Evolutionary conservation across 1,140 invertebrate species (phyloP), one percentile per base, ranked within the genome.

Genomic region (Drosophila ogumai): DNA sequence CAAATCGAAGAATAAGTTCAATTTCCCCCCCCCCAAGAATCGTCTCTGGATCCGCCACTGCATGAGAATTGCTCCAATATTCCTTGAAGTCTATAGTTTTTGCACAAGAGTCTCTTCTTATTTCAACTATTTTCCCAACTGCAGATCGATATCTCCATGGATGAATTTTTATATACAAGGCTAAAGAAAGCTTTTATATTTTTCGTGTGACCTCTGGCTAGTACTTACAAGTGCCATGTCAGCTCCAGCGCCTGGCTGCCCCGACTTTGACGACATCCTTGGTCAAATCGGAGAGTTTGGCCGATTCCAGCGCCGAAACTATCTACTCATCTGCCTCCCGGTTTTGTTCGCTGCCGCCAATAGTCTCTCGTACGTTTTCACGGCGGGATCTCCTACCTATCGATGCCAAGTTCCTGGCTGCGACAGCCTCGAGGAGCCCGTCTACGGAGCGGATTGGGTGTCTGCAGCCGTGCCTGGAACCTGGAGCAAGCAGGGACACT

Each of bases 331-430:
- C 12, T 94, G 94, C 81, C 73, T 95, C 31, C 94, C 94, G 9
- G 94, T 95, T 22, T 82, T 95, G 40, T 94, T 95, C 78, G 93
- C 88, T 17, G 94, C 94, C 10, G 94, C 94, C 9, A 94, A 94
- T 75, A 95, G 94, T 91, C 91, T 95, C 12, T 94, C 94, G 15
- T 95, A 95, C 80, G 94, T 95, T 8, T 95, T 95, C 79, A 94
- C 94, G 6, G 94, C 94, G 22, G 94, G 94, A 60, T 91, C 92
- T 19, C 94, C 94, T 9, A 82, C 88, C 74, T 92, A 65, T 64
- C 94, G 94, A 80, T 95, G 94, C 71, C 90, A 90, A 19, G 91
- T 95, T 55, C 93, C 93, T 0, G 93, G 93, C 49, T 95, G 94
- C 69, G 94, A 95, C 68, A 75, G 91, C 64, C 60, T 4, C 10